Conservation (phyloP, 2,113 vertebrate species). For the Osmerus mordax region DNA sequence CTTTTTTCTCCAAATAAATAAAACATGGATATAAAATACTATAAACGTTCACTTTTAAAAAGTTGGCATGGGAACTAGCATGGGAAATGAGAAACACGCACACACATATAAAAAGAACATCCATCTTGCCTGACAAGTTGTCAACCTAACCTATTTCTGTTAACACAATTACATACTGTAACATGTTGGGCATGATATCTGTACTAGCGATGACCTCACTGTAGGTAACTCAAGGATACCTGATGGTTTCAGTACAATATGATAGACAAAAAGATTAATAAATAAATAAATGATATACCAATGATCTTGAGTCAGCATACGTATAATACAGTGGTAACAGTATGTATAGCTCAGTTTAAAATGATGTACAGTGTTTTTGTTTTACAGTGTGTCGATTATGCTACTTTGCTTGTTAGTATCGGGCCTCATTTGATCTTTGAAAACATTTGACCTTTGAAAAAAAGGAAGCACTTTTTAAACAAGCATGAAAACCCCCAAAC, state of each 20-base stretch:
- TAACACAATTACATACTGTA: conserved; percentile 54
- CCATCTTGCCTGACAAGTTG: background rate
- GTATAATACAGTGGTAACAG: conserved; percentile 43
- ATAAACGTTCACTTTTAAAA: conserved; percentile 50
- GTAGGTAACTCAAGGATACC: background rate
- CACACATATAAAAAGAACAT: conserved; percentile 56
- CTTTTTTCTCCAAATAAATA: conserved; percentile 48
- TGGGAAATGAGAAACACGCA: conserved; percentile 60
- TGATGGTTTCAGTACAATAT: background rate
- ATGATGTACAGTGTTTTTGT: conserved; percentile 23
- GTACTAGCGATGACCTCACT: background rate
- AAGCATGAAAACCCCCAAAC: background rate
- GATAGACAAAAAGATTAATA: background rate
- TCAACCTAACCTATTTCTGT: conserved; percentile 30
- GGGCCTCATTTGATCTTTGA: background rate
- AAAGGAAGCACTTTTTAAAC: conserved; percentile 59
- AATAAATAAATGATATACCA: conserved; percentile 26
- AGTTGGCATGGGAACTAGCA: conserved; percentile 54
- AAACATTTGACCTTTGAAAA: conserved; percentile 43
- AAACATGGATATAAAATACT: conserved; percentile 58
- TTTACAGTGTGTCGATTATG: conserved; percentile 48
- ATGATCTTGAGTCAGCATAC: conserved; percentile 46
- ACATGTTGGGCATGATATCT: conserved; percentile 36
- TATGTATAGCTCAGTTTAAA: conserved; percentile 34
- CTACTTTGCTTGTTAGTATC: conserved; percentile 44